These are phyloP conservation scores for Ptychochromis oligacanthus DNA, from an alignment of 2,113 vertebrate genomes.

Conservation along the genomic window DNA sequence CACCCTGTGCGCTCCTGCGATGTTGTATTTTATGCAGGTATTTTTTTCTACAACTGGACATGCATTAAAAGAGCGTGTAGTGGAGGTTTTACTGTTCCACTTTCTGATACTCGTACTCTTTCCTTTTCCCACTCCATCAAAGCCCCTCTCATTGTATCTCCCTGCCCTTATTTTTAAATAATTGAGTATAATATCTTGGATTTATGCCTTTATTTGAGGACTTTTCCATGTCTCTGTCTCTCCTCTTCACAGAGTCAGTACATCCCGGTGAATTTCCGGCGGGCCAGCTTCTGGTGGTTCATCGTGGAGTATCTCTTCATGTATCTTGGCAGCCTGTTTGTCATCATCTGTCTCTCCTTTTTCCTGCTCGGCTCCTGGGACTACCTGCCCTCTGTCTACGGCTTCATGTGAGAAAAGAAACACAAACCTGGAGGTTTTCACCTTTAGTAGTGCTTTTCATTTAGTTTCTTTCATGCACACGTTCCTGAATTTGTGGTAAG, in stretches of 20 bases:
- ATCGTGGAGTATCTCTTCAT: constrained; percentile 87
- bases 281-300: constrained; percentile 89
- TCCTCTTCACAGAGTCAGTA: constrained; percentile 84
- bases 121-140: background rate
- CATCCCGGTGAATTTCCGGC: constrained; percentile 87
- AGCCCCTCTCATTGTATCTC: background rate
- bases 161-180: background rate
- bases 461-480: background rate
- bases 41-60: rapidly evolving
- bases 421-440: rapidly evolving
- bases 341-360: constrained; percentile 92
- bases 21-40: constrained; percentile 91
- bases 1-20: constrained; percentile 89
- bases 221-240: background rate
- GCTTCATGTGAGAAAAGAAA: constrained; percentile 88
- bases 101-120: too few relatives aligned
- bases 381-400: constrained; percentile 94
- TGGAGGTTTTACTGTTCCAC: too few relatives aligned
- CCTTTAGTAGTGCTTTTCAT: rapidly evolving
- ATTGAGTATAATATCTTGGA: background rate
- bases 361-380: constrained; percentile 98
- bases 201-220: background rate
- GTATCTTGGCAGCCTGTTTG: constrained; percentile 89
- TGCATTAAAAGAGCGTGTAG: too few relatives aligned
- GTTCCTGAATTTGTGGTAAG: background rate